Evolutionary conservation across 2,113 vertebrate genomes (phyloP), one percentile per base, ranked within the genome.

Genomic region (Gymnarchus niloticus): DNA sequence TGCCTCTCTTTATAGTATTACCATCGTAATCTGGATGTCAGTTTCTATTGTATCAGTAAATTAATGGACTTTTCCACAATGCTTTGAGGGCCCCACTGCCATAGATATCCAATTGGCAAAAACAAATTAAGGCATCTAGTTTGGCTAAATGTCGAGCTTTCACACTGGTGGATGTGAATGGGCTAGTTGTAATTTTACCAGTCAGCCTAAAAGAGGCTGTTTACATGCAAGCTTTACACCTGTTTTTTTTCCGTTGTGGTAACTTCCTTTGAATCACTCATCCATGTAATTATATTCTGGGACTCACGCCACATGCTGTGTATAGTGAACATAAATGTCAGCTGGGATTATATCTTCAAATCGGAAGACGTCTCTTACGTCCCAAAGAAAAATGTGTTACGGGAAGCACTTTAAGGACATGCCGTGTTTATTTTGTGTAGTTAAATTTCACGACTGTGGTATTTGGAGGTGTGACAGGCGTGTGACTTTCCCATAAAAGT

Each of bases 171-270:
- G 25, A 25, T 44, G 4, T 6, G 10, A 73, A 73, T 33, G 41
- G 48, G 44, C 48, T 48, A 52, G 28, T 33, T 54, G 80, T n/a
- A 52, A n/a, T 52, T 33, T 33, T 49, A 28, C 48, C 25, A 73
- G 65, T 19, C 80, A 56, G 51, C 25, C 51, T 49, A 54, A 82
- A 82, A 12, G 49, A 56, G 49, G 25, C 80, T 33, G 51, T 82
- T 82, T 82, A 82, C 80, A 52, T 82, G 80, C 49, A 54, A 54
- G 49, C 80, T 37, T n/a, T 54, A 52, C n/a, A 82, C 80, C 80
- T 56, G 28, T 54, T 17, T 52, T 81, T 61, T 78, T 81, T 81
- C 78, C 78, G 52, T 48, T 81, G n/a, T 52, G 44, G 41, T 49
- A 23, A 49, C 46, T 49, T 49, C 76, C 49, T 37, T 25, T 12